Evolutionary conservation across 2,888 invertebrate genomes (phyloP).

Genomic region (Cephonodes hylas): DNA sequence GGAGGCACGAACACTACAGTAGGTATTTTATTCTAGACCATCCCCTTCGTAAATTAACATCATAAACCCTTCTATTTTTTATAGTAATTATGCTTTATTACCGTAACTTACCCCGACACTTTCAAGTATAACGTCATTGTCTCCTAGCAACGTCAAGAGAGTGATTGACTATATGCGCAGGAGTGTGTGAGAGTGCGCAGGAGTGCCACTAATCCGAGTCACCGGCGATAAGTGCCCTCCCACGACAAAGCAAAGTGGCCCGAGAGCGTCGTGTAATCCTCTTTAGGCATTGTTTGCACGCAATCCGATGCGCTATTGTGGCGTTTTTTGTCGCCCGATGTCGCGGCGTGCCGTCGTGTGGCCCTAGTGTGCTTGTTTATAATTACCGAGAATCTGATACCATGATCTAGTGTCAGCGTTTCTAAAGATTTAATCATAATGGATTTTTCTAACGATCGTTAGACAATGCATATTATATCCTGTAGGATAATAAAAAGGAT

Average conservation of each 20-base stretch:
- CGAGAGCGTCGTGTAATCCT: conserved; percentile 30
- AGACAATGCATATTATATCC: no score
- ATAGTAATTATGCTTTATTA: neutral
- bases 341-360: conserved; percentile 3
- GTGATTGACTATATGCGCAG: neutral
- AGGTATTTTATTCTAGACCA: no score
- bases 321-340: conserved; percentile 12
- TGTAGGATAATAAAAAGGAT: no score
- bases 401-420: neutral
- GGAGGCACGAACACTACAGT: no score
- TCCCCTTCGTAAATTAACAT: no score
- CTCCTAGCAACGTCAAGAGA: neutral
- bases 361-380: neutral
- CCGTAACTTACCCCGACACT: no score
- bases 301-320: conserved; percentile 17
- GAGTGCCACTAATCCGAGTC: conserved; percentile 16
- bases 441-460: no score
- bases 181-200: neutral
- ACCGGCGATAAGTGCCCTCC: conserved; percentile 8
- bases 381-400: neutral
- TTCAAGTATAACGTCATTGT: neutral
- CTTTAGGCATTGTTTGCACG: conserved; percentile 21
- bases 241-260: conserved; percentile 26
- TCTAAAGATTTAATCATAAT: neutral
- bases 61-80: neutral